phyloP scores from a whole-genome alignment of 2,113 vertebrate species.

The Chauna torquata region DNA sequence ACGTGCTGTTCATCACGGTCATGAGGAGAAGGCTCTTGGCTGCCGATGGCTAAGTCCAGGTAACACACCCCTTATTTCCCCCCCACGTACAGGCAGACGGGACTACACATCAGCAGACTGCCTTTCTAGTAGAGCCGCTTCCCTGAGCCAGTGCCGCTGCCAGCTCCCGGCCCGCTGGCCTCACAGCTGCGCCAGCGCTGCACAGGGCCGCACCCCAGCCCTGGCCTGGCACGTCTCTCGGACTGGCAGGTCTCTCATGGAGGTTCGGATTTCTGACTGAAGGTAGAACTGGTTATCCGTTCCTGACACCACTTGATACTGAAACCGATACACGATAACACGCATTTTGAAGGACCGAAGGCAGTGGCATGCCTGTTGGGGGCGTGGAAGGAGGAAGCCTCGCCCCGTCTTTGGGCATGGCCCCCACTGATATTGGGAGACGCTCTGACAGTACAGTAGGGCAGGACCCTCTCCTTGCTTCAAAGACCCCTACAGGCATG shows the following conservation, averaged over 20 bases:
- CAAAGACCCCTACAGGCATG: not conserved
- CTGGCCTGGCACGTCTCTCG: not conserved
- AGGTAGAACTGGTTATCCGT: not conserved
- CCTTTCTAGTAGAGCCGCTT: not conserved
- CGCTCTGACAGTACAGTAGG: not conserved
- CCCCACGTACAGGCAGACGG: not conserved
- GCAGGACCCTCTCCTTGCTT: not conserved
- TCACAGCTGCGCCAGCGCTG: not conserved
- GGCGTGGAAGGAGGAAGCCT: not conserved
- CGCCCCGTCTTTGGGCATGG: not conserved
- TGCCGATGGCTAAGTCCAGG: not conserved
- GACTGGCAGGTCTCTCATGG: not conserved
- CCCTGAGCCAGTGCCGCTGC: not conserved
- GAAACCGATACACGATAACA: fast-evolving
- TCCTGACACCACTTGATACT: not conserved
- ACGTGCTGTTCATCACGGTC: not conserved
- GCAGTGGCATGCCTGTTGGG: fast-evolving
- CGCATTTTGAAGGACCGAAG: not conserved
- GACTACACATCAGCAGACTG: not conserved
- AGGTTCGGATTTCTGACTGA: not conserved
- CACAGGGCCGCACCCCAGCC: not conserved
- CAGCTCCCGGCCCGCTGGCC: not conserved
- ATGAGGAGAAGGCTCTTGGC: not conserved
- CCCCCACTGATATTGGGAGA: not conserved
- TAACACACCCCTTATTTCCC: not conserved